Evolutionary conservation across 2,888 invertebrate species (phyloP), one percentile per base, ranked within the genome.

Genomic region (Ommatoiulus sabulosus): DNA sequence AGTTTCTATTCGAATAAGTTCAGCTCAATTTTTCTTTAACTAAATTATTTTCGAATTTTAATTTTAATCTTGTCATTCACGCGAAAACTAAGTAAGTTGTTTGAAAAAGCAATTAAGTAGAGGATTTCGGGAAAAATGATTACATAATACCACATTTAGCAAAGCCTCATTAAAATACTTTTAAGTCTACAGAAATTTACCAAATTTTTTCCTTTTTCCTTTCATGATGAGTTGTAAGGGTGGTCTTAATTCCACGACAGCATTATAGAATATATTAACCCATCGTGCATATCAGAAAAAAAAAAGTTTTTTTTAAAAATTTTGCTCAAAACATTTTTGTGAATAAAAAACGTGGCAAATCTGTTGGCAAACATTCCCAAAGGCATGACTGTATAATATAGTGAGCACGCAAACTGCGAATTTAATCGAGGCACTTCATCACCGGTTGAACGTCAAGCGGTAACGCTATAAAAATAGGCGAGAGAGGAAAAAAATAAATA

Each of bases 221-320:
- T 44, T 86, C 86, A 44, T 48, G 44, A 86, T 86, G 86, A 86
- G 35, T 1, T 72, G 12, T 35, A 80, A 80, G 80, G 80, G 80
- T 80, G 35, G 80, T 43, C 12, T 80, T 80, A 35, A 80, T 80
- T 80, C 80, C 12, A 8, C 80, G 15, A 10, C 3, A 24, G 35
- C 35, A 12, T 48, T 72, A 72, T n/a, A 57, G 57, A 17, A n/a
- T n/a, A 57, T 72, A 12, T 80, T 24, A 35, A 15, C 3, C 12
- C 80, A 80, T 80, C 7, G 24, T 72, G 72, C 80, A 43, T 80
- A 80, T 8, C 35, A 1, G 24, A 80, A n/a, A n/a, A n/a, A n/a
- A n/a, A n/a, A n/a, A n/a, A n/a, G n/a, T 35, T 35, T 35, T 35
- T 35, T 35, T 35, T 35, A 35, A 5, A 2, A 5, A 2, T 15